Conservation (phyloP, 1,140 invertebrate genomes). For the Panagrolaimus sp. region DNA sequence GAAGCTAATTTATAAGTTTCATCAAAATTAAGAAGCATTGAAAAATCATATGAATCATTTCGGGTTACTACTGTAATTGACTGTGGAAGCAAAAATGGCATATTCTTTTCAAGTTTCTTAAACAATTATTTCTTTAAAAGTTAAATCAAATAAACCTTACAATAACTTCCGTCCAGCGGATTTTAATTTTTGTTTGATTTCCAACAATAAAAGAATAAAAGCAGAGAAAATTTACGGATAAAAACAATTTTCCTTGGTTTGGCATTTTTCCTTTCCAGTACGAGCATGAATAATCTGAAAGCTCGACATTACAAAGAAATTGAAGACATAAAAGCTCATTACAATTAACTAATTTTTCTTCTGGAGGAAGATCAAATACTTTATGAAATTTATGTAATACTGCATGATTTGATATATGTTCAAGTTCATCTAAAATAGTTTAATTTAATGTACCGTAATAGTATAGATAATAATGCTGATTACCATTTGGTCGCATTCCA, state of each 20-base stretch:
- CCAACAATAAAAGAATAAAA: conserved; percentile 92
- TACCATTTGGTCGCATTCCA: conserved; percentile 40
- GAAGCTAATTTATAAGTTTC: conserved; percentile 87
- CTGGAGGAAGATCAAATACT: conserved; percentile 79
- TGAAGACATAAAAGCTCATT: conserved; percentile 62
- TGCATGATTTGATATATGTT: conserved; percentile 69
- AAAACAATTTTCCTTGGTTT: conserved; percentile 87
- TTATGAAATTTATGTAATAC: conserved; percentile 75
- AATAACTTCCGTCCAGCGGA: conserved; percentile 67
- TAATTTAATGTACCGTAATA: too few relatives aligned
- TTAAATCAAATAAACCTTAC: conserved; percentile 4
- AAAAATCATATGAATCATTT: conserved; percentile 68
- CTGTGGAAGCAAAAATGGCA: conserved; percentile 70
- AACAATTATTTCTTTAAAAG: conserved; percentile 27
- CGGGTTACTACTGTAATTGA: conserved; percentile 77
- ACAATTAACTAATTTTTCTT: conserved; percentile 93
- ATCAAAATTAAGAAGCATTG: conserved; percentile 77
- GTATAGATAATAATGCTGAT: too few relatives aligned
- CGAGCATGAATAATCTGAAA: conserved; percentile 67
- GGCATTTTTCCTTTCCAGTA: conserved; percentile 87
- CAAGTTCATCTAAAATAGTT: conserved; percentile 26
- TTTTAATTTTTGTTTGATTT: conserved; percentile 76
- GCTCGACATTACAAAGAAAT: too few relatives aligned
- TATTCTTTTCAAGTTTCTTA: conserved; percentile 59
- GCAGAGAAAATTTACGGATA: conserved; percentile 87